Conservation (phyloP, 2,113 vertebrate genomes). For the Corythornis cristatus region DNA sequence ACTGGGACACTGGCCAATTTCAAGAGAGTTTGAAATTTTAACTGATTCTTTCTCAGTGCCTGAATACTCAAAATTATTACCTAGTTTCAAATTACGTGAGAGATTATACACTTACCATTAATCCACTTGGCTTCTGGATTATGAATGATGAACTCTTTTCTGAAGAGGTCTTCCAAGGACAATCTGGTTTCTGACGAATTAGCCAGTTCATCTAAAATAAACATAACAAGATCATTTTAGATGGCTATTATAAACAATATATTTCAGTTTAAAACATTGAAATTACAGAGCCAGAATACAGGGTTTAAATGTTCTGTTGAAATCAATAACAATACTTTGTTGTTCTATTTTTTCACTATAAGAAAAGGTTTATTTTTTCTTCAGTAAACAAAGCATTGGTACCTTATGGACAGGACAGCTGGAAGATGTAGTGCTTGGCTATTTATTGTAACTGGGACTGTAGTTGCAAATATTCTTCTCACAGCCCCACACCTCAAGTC, state of each 20-base stretch:
- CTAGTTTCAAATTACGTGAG: not conserved
- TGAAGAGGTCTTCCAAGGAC: slow-evolving; percentile 93
- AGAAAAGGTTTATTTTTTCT: not conserved
- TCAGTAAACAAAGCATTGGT: not conserved
- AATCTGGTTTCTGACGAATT: slow-evolving; percentile 91
- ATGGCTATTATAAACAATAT: not conserved
- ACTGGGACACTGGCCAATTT: not conserved
- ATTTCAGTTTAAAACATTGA: not conserved
- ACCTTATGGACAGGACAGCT: not conserved
- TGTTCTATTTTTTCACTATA: not conserved
- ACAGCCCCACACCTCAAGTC: not conserved
- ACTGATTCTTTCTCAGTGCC: not conserved
- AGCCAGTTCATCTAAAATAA: slow-evolving; percentile 84
- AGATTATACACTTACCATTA: slow-evolving; percentile 82
- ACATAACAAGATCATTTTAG: not conserved
- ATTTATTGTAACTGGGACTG: not conserved
- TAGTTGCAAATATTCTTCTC: not conserved
- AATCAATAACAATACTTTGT: not conserved
- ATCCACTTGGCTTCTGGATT: slow-evolving; percentile 94
- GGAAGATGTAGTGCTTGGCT: not conserved
- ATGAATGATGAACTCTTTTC: slow-evolving; percentile 85
- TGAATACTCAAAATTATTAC: not conserved
- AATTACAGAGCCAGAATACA: not conserved
- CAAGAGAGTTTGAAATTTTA: not conserved
- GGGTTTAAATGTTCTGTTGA: not conserved